Evolutionary conservation across 2,888 invertebrate genomes (phyloP), one percentile per base, ranked within the genome.

Genomic region (Axea sp.): DNA sequence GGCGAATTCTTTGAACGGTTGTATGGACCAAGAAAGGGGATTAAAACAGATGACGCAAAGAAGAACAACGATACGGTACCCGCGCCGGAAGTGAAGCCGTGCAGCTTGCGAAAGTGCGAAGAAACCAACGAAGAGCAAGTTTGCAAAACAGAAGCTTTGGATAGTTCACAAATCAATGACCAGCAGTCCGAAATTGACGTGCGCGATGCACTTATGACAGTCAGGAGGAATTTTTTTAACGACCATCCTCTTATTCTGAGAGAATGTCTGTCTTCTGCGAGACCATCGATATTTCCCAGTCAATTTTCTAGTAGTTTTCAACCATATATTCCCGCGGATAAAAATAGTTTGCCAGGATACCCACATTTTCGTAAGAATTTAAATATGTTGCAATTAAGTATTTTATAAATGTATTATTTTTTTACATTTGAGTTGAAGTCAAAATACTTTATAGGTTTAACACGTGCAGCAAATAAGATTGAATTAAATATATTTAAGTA

Each of bases 1-100:
- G 90, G 94, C 17, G 92, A 93, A 81, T 95, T 95, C 86, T 95
- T 95, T 84, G 93, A 94, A 45, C 90, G 94, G 59, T 89, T 95
- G 30, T 95, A 95, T 82, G 95, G 94, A 0, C 92, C 47, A 78
- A 81, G 77, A 74, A 80, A 75, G 59, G 62, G 57, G 8, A 67
- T 71, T 12, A 67, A 71, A 8, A 53, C 73, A 7, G 78, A 77
- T 9, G 69, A 75, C 3, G 62, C 81, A n/a, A 77, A 80, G n/a
- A 69, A 55, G 30, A 28, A 45, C 49, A 11, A 33, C 6, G 67
- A 55, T 5, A 19, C 53, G n/a, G 30, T 39, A 8, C 2, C 39
- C 4, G 24, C 17, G 59, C 68, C 75, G 15, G 77, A 80, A 33
- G 65, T 33, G 53, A 62, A 51, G 9, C 30, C 68, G 8, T 69